phyloP scores from a whole-genome alignment of 2,888 invertebrate species.

The Napeogenes sylphis region DNA sequence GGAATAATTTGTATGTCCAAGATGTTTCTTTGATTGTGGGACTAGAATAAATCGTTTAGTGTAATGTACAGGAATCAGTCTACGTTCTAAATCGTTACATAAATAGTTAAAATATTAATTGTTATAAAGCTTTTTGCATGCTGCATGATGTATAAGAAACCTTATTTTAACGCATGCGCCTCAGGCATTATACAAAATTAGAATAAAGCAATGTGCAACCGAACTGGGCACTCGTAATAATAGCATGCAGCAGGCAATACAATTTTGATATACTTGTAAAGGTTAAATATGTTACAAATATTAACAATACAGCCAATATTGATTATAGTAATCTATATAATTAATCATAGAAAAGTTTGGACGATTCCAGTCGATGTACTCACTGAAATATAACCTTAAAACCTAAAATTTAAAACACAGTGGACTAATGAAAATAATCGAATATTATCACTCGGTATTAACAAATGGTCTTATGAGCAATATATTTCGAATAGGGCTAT shows the following conservation, averaged over 20 bases:
- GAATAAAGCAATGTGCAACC: constrained; percentile 32
- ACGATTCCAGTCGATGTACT: not conserved
- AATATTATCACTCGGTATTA: constrained; percentile 28
- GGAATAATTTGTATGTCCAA: constrained; percentile 49
- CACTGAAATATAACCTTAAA: constrained; percentile 32
- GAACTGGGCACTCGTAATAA: constrained; percentile 41
- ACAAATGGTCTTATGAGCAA: constrained; percentile 50
- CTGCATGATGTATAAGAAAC: constrained; percentile 67
- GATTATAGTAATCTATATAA: constrained; percentile 1
- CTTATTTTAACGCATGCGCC: constrained; percentile 56
- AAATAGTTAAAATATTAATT: constrained; percentile 41
- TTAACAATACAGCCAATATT: constrained; percentile 21
- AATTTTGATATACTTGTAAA: constrained; percentile 32
- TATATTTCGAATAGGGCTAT: constrained; percentile 41
- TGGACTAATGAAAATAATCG: constrained; percentile 37
- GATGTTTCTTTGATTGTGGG: constrained; percentile 41
- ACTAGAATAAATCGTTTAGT: constrained; percentile 39
- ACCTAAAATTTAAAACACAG: constrained; percentile 46
- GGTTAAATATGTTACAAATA: constrained; percentile 31
- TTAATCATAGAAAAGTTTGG: not conserved
- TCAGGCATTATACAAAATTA: constrained; percentile 38
- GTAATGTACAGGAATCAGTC: constrained; percentile 36
- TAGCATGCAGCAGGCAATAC: constrained; percentile 76
- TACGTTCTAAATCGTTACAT: constrained; percentile 32
- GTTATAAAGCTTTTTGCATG: constrained; percentile 68